Percentiles rank a stretch among this genome's conserved stretches.
These are phyloP conservation scores for Ormyrus thymus DNA, from an alignment of 2,888 invertebrate species.

Conservation along the genomic window DNA sequence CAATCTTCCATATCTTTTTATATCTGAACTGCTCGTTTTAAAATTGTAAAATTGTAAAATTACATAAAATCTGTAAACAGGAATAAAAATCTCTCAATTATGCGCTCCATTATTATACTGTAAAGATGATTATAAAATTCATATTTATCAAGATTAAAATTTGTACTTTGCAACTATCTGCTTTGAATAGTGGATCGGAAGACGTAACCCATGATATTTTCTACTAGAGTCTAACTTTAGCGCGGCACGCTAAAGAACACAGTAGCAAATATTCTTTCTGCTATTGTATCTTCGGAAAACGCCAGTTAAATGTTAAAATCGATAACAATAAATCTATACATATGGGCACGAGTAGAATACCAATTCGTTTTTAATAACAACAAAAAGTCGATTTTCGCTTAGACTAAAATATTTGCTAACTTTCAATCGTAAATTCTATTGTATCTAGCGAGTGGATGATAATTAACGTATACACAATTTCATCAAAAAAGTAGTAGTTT, in stretches of 20 bases:
- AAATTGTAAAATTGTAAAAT: background rate
- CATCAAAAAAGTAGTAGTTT: slow-evolving; percentile 32
- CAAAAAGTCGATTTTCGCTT: slow-evolving; percentile 26
- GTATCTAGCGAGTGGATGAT: slow-evolving; percentile 30
- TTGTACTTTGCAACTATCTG: slow-evolving; percentile 37
- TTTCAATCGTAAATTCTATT: slow-evolving; percentile 31
- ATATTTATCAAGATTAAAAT: slow-evolving; percentile 20
- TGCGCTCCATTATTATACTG: slow-evolving; percentile 23
- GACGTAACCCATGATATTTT: slow-evolving; percentile 18
- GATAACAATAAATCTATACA: slow-evolving; percentile 40
- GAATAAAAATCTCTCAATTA: slow-evolving; percentile 19
- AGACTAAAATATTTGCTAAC: slow-evolving; percentile 26
- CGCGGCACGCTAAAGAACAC: slow-evolving; percentile 28
- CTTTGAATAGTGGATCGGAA: slow-evolving; percentile 28
- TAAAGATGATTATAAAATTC: slow-evolving; percentile 24
- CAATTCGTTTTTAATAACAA: slow-evolving; percentile 32
- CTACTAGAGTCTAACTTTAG: slow-evolving; percentile 30
- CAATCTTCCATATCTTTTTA: slow-evolving; percentile 13
- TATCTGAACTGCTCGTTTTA: background rate
- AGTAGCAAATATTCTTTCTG: slow-evolving; percentile 27
- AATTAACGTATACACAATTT: slow-evolving; percentile 25
- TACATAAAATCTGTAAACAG: slow-evolving; percentile 29
- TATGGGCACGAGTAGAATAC: slow-evolving; percentile 19
- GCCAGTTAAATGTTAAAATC: slow-evolving; percentile 37
- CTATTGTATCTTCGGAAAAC: slow-evolving; percentile 45